Percentiles rank a stretch among this genome's conserved stretches.
Conservation (phyloP, 1,140 invertebrate genomes). For the Nebria ingens region DNA sequence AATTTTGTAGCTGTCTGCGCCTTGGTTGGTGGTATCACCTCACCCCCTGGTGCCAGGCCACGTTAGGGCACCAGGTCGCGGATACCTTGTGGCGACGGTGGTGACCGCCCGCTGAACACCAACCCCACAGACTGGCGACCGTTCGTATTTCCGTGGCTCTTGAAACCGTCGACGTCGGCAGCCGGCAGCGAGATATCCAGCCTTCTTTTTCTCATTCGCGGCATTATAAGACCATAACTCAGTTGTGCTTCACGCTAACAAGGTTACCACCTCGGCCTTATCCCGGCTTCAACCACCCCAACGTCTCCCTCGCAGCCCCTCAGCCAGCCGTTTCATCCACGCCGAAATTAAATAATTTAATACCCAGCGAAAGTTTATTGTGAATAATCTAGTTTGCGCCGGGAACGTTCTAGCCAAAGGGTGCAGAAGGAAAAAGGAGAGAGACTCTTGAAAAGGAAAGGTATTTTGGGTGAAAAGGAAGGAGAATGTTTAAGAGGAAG, state of each 20-base stretch:
- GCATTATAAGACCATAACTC: constrained; percentile 36
- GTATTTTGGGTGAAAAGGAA: too few species aligned
- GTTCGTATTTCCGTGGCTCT: constrained; percentile 12
- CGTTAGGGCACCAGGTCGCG: background rate
- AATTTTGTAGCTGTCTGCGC: too few species aligned
- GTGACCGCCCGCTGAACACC: constrained; percentile 23
- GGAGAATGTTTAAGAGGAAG: too few species aligned
- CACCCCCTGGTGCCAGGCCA: too few species aligned
- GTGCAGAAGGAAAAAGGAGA: background rate
- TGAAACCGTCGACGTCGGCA: too few species aligned
- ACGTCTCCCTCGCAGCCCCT: constrained; percentile 16
- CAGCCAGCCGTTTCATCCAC: constrained; percentile 23
- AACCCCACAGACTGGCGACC: constrained; percentile 26
- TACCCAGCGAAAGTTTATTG: constrained; percentile 36
- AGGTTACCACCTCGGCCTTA: constrained; percentile 33
- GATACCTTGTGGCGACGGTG: background rate
- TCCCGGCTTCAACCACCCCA: too few species aligned
- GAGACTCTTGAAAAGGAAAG: background rate
- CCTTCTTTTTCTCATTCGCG: constrained; percentile 34
- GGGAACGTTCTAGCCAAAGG: background rate
- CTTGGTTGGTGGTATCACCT: too few species aligned
- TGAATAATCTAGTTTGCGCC: constrained; percentile 35
- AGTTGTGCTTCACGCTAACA: constrained; percentile 33
- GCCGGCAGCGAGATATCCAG: background rate
- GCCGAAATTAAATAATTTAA: constrained; percentile 38